Conservation (phyloP, 2,113 vertebrate species). For the Chauna torquata region DNA sequence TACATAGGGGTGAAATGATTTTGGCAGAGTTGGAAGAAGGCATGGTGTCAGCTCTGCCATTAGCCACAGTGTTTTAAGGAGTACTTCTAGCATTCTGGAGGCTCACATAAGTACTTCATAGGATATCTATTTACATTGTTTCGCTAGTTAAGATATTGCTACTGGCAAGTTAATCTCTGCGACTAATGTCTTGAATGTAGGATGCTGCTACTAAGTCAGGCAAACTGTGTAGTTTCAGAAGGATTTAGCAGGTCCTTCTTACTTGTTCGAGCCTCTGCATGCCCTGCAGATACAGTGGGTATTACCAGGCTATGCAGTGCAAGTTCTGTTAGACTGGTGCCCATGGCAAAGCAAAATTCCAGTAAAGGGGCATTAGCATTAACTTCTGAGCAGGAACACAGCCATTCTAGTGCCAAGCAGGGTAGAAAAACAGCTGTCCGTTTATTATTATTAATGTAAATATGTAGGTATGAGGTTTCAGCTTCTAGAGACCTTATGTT, state of each 20-base stretch:
- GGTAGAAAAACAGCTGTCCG: background rate
- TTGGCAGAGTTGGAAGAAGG: background rate
- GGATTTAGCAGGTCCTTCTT: background rate
- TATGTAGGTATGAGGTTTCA: background rate
- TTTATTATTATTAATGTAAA: background rate
- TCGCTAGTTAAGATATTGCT: background rate
- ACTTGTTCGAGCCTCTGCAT: background rate
- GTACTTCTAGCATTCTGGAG: background rate
- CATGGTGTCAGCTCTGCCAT: background rate
- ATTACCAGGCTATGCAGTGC: background rate
- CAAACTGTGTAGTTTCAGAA: background rate
- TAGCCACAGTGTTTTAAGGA: background rate
- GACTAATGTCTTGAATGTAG: background rate
- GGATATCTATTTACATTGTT: background rate
- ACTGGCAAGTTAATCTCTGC: background rate
- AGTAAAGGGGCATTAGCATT: background rate
- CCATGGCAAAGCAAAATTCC: background rate
- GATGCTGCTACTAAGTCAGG: background rate
- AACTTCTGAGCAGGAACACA: background rate
- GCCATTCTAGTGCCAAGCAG: background rate
- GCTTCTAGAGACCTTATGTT: background rate
- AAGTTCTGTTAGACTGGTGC: background rate
- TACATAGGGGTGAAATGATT: background rate
- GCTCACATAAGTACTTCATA: background rate
- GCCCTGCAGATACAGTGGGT: background rate